Percentiles rank a stretch among this genome's conserved stretches.
phyloP scores from a whole-genome alignment of 2,888 invertebrate genomes.

The Ormia ochracea region DNA sequence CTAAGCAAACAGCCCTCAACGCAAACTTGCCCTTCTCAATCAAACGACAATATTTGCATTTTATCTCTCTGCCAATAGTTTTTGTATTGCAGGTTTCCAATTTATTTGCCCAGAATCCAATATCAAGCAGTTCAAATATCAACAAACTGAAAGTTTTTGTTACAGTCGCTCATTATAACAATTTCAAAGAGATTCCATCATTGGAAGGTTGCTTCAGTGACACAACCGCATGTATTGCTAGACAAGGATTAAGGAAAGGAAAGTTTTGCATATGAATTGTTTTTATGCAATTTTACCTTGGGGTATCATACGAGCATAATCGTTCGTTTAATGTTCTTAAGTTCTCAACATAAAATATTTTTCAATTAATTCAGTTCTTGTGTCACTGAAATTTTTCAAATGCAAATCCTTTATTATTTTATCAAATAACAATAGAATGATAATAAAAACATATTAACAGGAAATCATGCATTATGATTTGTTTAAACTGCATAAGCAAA shows the following conservation, averaged over 20 bases:
- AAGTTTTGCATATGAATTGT: no score
- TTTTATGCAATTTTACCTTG: constrained; percentile 1
- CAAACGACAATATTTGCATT: neutral
- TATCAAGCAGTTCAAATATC: neutral
- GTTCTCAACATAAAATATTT: constrained; percentile 16
- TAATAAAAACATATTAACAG: neutral
- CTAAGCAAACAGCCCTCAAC: neutral
- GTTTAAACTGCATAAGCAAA: constrained; percentile 5
- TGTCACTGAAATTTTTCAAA: constrained; percentile 15
- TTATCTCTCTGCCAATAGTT: neutral
- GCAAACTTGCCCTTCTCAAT: neutral
- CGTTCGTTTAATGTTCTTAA: neutral
- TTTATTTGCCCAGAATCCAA: neutral
- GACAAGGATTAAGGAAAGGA: no score
- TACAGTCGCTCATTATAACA: constrained; percentile 1
- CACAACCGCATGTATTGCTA: neutral
- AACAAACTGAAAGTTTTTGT: constrained; percentile 4
- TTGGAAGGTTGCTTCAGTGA: neutral
- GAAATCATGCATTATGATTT: constrained; percentile 26
- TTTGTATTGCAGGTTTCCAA: neutral
- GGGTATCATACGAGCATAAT: neutral
- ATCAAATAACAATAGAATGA: constrained; percentile 37
- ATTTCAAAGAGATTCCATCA: neutral
- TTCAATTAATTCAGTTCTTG: constrained; percentile 6
- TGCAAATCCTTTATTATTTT: constrained; percentile 32